Evolutionary conservation across 2,797 vertebrate species (phyloP).

Genomic region (Bucorvus abyssinicus): DNA sequence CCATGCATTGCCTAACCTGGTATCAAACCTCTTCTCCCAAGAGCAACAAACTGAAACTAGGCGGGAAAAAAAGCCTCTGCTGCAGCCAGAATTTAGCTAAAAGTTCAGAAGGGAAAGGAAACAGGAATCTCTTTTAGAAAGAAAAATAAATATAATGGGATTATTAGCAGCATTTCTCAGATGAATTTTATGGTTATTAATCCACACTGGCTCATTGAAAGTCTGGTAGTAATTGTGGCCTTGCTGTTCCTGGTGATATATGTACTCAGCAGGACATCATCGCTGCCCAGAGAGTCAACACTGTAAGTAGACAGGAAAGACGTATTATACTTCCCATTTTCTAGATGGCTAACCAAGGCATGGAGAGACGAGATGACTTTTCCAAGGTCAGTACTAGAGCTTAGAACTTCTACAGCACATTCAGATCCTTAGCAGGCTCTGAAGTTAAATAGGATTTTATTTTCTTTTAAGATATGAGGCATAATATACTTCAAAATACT

Average conservation of each 20-base stretch:
- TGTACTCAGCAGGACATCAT: not conserved
- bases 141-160: not conserved
- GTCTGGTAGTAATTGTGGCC: not conserved
- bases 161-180: not conserved
- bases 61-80: not conserved
- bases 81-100: not conserved
- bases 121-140: not conserved
- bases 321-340: not conserved
- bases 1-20: not conserved
- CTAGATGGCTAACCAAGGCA: not conserved
- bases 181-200: not conserved
- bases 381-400: not conserved
- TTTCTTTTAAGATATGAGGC: not conserved
- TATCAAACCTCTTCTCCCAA: not conserved
- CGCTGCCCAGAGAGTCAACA: not conserved
- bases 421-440: not conserved
- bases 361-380: not conserved
- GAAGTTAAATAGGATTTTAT: not conserved
- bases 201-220: not conserved
- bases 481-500: not conserved
- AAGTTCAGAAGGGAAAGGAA: not conserved
- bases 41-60: not conserved
- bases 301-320: not conserved
- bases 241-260: not conserved
- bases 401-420: not conserved